Evolutionary conservation across 2,888 invertebrate genomes (phyloP), one percentile per base, ranked within the genome.

Genomic region (Orthosia gothica): DNA sequence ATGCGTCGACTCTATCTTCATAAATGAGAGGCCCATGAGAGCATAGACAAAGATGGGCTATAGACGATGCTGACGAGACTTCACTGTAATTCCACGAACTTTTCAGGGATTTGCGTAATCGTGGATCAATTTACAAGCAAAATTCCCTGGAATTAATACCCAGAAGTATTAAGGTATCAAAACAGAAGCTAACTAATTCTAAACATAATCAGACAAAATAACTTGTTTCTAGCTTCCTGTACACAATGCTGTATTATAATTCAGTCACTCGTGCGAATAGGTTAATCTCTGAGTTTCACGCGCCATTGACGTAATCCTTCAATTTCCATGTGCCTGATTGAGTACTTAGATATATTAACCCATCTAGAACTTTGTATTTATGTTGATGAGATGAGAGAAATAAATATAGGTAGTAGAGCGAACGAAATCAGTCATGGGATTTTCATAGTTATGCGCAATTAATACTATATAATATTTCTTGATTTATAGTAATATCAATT

Each of bases 221-320:
- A 68, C 61, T 75, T 52, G 67, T 72, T 69, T 65, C 50, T 23
- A 61, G 63, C 68, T 64, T 67, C 32, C 23, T 69, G 62, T 58
- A 81, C 63, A 76, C 73, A 78, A 73, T 52, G 54, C 70, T 62
- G 62, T 74, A 79, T 87, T 87, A 82, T 82, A 83, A 88, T 83
- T 82, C 81, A 83, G 67, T 79, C 86, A 82, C 50, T 84, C 83
- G 83, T 82, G 86, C 59, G 83, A 86, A 81, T 78, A 82, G 76
- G 84, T 87, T 88, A 87, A 88, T 87, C 88, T 82, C 73, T n/a
- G 81, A 87, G 87, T 88, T 88, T 88, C 88, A 88, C 85, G 88
- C 83, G 76, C 83, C 85, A 88, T 88, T 88, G 83, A 81, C 82
- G 81, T 88, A 88, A 88, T 88, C 88, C 88, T 83, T 86, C 86